Conservation (phyloP, 1,140 invertebrate species). For the Formica selysi region DNA sequence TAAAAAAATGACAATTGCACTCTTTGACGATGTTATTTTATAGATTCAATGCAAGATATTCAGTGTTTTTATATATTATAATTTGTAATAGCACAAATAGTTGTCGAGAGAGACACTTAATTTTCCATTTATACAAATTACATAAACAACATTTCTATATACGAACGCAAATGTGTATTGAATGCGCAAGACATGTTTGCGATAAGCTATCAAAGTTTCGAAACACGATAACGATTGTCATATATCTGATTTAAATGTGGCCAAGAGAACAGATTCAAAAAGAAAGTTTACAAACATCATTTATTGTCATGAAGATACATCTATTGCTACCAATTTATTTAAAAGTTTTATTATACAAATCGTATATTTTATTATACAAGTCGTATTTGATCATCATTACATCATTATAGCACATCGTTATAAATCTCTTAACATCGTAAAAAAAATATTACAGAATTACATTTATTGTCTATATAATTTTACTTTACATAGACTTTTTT, state of each 20-base stretch:
- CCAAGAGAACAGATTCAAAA: neutral
- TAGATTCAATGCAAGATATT: neutral
- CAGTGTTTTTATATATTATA: neutral
- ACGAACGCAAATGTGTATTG: no score
- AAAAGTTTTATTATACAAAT: neutral
- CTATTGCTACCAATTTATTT: neutral
- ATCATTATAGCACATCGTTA: neutral
- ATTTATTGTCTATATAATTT: no score
- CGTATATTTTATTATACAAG: no score
- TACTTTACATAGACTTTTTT: no score
- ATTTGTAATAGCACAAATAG: neutral
- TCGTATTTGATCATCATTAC: no score
- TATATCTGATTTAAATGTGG: neutral
- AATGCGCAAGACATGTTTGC: neutral
- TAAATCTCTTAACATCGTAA: neutral
- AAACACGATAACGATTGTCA: conserved; percentile 13
- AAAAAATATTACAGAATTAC: no score
- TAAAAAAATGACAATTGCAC: neutral
- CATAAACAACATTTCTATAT: no score
- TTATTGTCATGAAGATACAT: neutral
- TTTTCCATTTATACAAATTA: neutral
- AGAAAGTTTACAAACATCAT: conserved; percentile 33
- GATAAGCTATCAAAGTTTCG: neutral
- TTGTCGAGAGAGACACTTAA: neutral
- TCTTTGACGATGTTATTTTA: no score